These are phyloP conservation scores for Sphenopsis melanotis DNA, from an alignment of 2,797 vertebrate genomes.

Conservation along the genomic window DNA sequence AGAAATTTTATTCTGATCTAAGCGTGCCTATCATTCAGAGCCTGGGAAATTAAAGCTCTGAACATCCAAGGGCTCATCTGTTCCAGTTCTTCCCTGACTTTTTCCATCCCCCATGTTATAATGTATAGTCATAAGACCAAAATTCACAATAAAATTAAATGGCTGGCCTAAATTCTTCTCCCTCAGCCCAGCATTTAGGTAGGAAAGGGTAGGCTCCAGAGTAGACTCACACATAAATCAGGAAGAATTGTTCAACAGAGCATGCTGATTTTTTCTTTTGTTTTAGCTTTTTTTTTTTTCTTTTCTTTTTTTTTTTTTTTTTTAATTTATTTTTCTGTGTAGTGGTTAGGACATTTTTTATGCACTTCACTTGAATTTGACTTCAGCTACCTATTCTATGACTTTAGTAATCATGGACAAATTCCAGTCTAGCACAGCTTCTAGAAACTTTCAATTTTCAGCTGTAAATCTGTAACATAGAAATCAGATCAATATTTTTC, in stretches of 20 bases:
- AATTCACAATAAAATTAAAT: neutral
- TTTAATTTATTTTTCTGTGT: neutral
- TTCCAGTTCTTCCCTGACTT: neutral
- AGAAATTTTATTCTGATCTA: neutral
- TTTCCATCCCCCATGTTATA: neutral
- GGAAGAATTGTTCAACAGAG: neutral
- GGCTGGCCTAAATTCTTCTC: neutral
- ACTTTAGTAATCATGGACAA: neutral
- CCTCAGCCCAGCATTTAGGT: neutral
- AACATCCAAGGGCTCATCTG: neutral
- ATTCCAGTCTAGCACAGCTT: neutral
- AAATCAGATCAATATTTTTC: neutral
- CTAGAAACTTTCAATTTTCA: neutral
- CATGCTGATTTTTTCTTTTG: neutral
- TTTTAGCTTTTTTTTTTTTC: rapidly evolving
- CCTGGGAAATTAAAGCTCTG: neutral
- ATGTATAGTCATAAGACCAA: neutral
- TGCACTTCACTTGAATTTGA: neutral
- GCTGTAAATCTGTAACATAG: neutral
- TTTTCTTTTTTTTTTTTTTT: neutral
- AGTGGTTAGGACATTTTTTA: neutral
- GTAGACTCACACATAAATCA: neutral
- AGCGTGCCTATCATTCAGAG: neutral
- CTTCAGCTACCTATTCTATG: neutral
- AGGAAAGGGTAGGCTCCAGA: neutral